Evolutionary conservation across 64 coral and sea anemone genomes (phyloP), one percentile per base, ranked within the genome.

Genomic region (Pocillopora verrucosa): DNA sequence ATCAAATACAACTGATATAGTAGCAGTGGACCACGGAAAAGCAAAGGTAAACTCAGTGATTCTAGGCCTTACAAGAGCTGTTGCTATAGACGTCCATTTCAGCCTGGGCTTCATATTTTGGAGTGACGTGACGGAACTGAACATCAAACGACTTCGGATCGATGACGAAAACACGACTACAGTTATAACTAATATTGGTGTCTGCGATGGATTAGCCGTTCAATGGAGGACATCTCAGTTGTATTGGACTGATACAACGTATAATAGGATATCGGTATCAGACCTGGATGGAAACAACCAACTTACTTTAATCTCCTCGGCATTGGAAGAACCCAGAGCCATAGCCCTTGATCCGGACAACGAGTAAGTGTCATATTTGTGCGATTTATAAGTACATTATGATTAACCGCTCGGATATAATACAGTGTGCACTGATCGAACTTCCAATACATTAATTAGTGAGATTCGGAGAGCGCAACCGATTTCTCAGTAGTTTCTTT

Each of bases 181-280:
- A 11, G 84, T 94, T 72, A 24, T 37, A 5, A 78, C 67, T 16
- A 16, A 16, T 13, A 75, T 94, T n/a, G 92, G 80, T 59, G 72
- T 89, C 13, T 94, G 92, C n/a, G 87, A 94, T 57, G 92, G 87
- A 7, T 56, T 94, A 59, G 92, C 92, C 35, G 60, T 94, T 74
- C 87, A 94, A 59, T 93, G 87, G 92, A 74, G 70, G 70, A 57
- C 78, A 13, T 73, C 68, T 37, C 61, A 89, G 5, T 26, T 94
- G 16, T 94, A 94, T 16, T 94, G 92, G 92, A 94, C 78, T 22
- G 93, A 95, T 73, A 83, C 24, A 2, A 78, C 77, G 2, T 88
- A 80, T 56, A 45, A 91, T 77, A 76, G 74, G 4, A 95, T 95
- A 60, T 89, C 87, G 25, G 85, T 91, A 38, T 85, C 93, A 0